Evolutionary conservation across 2,113 vertebrate genomes (phyloP).

Genomic region (Albula glossodonta): DNA sequence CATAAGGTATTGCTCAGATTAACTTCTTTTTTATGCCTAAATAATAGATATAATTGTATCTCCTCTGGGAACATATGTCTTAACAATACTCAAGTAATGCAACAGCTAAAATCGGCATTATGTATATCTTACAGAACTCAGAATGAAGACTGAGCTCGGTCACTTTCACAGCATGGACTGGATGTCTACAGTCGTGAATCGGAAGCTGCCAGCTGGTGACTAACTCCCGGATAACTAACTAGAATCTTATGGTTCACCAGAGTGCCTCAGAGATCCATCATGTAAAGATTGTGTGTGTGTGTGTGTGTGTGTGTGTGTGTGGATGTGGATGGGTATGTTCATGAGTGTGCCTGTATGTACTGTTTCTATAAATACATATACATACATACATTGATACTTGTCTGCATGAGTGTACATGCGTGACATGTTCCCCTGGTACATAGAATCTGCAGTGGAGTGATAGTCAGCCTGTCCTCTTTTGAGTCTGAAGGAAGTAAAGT

Average conservation of each 20-base stretch:
- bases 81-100: too few relatives aligned
- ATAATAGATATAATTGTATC: too few relatives aligned
- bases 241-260: too few relatives aligned
- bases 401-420: not conserved
- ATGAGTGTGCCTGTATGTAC: not conserved
- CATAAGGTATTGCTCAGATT: too few relatives aligned
- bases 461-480: not conserved
- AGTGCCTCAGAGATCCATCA: not conserved
- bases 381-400: not conserved
- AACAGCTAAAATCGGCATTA: too few relatives aligned
- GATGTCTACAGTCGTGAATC: not conserved
- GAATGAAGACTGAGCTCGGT: not conserved
- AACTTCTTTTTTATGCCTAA: too few relatives aligned
- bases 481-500: not conserved
- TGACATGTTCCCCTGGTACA: not conserved
- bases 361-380: too few relatives aligned
- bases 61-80: too few relatives aligned
- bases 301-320: too few relatives aligned
- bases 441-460: not conserved
- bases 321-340: too few relatives aligned
- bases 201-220: not conserved
- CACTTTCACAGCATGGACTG: not conserved
- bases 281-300: not conserved
- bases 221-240: not conserved
- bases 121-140: not conserved